Conservation (phyloP, 2,113 vertebrate species). For the Leptocoma aspasia region DNA sequence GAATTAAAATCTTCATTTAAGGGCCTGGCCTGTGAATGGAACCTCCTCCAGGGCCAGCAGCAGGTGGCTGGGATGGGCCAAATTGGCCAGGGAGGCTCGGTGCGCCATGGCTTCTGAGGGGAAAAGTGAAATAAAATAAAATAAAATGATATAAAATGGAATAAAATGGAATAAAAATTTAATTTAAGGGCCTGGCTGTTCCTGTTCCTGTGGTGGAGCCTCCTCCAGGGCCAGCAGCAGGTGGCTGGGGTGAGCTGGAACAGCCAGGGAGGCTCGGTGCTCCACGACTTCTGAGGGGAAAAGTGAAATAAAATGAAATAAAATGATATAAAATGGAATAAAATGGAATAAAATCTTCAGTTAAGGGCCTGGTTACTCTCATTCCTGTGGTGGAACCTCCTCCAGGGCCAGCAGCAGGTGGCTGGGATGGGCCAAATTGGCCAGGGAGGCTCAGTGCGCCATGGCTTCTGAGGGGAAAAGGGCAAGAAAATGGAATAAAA, state of each 20-base stretch:
- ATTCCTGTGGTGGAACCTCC: neutral
- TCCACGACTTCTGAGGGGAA: neutral
- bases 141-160: neutral
- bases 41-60: neutral
- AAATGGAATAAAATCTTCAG: neutral
- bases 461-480: neutral
- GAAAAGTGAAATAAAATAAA: neutral
- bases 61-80: neutral
- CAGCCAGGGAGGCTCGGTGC: neutral
- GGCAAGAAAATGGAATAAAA: neutral
- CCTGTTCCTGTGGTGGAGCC: neutral
- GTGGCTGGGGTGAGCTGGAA: too few relatives aligned
- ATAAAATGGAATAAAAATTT: neutral
- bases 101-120: neutral
- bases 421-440: rapidly evolving
- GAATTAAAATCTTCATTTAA: neutral
- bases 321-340: too few relatives aligned
- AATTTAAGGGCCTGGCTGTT: neutral
- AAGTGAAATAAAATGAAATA: neutral
- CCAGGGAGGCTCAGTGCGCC: neutral
- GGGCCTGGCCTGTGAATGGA: neutral
- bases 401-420: neutral
- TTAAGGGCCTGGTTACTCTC: too few relatives aligned
- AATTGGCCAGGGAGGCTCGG: rapidly evolving
- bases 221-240: neutral